phyloP scores from a whole-genome alignment of 2,797 vertebrate species.

The Poliocrania exsul region DNA sequence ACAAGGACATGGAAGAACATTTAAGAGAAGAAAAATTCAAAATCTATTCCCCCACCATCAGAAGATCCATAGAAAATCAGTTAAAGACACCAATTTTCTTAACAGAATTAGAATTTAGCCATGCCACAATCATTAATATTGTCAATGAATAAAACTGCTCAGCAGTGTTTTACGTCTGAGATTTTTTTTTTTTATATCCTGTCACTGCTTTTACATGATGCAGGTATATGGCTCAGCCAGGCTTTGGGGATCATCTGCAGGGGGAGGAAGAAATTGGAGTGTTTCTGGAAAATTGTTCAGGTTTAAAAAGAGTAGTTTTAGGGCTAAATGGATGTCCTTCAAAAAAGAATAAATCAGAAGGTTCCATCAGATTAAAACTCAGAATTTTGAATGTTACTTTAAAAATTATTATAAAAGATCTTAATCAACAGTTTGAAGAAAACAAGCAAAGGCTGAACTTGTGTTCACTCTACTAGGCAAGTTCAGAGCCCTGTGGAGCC shows the following conservation, averaged over 20 bases:
- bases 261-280: not conserved
- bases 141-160: not conserved
- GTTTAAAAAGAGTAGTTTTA: not conserved
- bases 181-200: not conserved
- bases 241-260: not conserved
- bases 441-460: not conserved
- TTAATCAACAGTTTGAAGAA: not conserved
- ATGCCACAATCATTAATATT: not conserved
- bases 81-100: slow-evolving; percentile 25
- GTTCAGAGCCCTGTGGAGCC: not conserved
- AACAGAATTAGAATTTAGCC: not conserved
- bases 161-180: not conserved
- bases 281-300: not conserved
- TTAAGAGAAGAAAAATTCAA: slow-evolving; percentile 1
- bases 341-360: not conserved
- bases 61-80: slow-evolving; percentile 71
- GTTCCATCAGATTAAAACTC: not conserved
- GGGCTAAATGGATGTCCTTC: not conserved
- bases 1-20: not conserved
- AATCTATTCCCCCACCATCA: slow-evolving; percentile 54
- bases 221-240: not conserved
- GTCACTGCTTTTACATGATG: not conserved
- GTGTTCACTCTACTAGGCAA: not conserved
- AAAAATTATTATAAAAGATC: not conserved
- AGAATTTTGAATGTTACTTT: not conserved